Evolutionary conservation across 2,113 vertebrate genomes (phyloP).

Genomic region (Propithecus coquereli): DNA sequence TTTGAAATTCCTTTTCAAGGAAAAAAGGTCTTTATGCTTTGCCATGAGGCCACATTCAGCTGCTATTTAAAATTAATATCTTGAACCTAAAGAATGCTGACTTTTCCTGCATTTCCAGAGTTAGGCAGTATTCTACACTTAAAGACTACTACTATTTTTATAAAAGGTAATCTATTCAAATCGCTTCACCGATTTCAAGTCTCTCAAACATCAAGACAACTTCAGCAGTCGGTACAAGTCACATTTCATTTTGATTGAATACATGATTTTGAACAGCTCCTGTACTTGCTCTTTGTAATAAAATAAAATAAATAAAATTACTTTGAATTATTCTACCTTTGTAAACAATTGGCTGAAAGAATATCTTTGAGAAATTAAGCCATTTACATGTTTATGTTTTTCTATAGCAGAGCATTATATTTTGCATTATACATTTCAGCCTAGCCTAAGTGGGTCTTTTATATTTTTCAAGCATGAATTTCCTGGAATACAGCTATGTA

Average conservation of each 20-base stretch:
- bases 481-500: slow-evolving; percentile 55
- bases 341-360: slow-evolving; percentile 84
- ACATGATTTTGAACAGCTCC: slow-evolving; percentile 83
- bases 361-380: slow-evolving; percentile 81
- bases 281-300: slow-evolving; percentile 84
- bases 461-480: slow-evolving; percentile 81
- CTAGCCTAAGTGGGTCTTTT: slow-evolving; percentile 73
- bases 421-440: slow-evolving; percentile 80
- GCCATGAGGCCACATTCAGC: slow-evolving; percentile 86
- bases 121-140: slow-evolving; percentile 87
- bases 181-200: slow-evolving; percentile 84
- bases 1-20: slow-evolving; percentile 83
- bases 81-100: slow-evolving; percentile 89
- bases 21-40: slow-evolving; percentile 83
- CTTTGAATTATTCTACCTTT: slow-evolving; percentile 85
- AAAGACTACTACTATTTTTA: slow-evolving; percentile 91
- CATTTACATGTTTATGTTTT: slow-evolving; percentile 83
- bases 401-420: slow-evolving; percentile 82
- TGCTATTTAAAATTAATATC: slow-evolving; percentile 90
- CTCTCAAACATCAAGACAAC: slow-evolving; percentile 82
- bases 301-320: slow-evolving; percentile 74
- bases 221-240: slow-evolving; percentile 86
- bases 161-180: slow-evolving; percentile 85
- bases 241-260: slow-evolving; percentile 80
- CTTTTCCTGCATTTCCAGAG: slow-evolving; percentile 87